Base-by-base conservation (phyloP, 2,888 invertebrate genomes). In the Octodonta nipae region DNA sequence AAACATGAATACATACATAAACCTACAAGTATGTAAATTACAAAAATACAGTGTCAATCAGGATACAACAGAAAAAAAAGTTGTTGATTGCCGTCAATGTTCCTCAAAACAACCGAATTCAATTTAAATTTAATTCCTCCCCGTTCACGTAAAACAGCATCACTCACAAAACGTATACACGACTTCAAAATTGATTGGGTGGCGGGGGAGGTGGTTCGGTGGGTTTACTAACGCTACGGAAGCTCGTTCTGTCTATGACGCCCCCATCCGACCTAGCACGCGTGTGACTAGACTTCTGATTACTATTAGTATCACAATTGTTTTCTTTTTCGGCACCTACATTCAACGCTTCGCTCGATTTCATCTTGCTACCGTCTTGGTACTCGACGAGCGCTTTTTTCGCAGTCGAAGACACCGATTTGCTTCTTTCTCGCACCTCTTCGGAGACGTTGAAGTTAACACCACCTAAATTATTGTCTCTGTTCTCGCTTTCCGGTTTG, bases 241-340 rank as follows among this genome's bases (percentile, higher is more conserved):
- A n/a, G 22, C 22, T 22, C 22, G 22, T 22, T 3, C 26, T 31
- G 40, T 63, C 61, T 27, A 59, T 52, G 22, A 62, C 51, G 44
- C 62, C 61, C 5, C 65, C 63, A 40, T 64, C 64, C 13, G 64
- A 64, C 40, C 60, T 51, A 26, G 63, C 61, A 34, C 63, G 58
- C 33, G 45, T 52, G 22, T 22, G 22, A 51, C 54, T 55, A 55
- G 56, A 46, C 49, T 51, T 50, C 40, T 48, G 42, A 26, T 24
- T 37, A 15, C 35, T 35, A 31, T 33, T 33, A 20, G 22, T 40
- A 46, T 56, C 52, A 35, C 54, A 55, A 36, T 54, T 54, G 30
- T 52, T 36, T 36, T 50, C 49, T 38, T 50, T 54, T 25, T 47
- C 51, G 13, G 51, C n/a, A n/a, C n/a, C n/a, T 11, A 22, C 4